Conservation (phyloP, 2,113 vertebrate genomes). For the Cyrtonyx montezumae region DNA sequence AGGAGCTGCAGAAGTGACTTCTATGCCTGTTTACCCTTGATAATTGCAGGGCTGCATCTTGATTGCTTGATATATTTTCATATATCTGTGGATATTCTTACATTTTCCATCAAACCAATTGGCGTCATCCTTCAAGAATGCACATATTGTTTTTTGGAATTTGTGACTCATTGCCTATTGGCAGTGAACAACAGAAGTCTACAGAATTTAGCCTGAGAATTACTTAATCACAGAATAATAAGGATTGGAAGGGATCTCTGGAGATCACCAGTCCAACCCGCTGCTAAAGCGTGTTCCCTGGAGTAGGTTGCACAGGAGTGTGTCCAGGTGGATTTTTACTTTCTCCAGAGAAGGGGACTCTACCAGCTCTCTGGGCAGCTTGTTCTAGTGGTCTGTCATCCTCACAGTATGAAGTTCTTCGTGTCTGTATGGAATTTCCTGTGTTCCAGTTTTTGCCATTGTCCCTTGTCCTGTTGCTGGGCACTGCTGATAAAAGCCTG, state of each 20-base stretch:
- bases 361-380: not conserved
- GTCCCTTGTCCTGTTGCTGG: not conserved
- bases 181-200: not conserved
- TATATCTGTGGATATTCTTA: not conserved
- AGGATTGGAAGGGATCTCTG: not conserved
- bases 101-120: not conserved
- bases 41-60: not conserved
- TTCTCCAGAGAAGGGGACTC: not conserved
- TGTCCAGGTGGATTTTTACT: not conserved
- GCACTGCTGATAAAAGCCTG: not conserved
- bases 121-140: not conserved
- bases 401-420: not conserved
- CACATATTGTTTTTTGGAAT: slow-evolving; percentile 1
- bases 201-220: not conserved
- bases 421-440: too few relatives aligned
- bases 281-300: not conserved
- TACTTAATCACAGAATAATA: not conserved
- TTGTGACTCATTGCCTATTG: not conserved
- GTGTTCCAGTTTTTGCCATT: not conserved
- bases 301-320: not conserved
- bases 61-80: not conserved
- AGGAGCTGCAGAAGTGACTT: not conserved
- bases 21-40: not conserved
- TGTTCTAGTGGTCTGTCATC: not conserved
- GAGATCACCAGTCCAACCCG: not conserved